Base-by-base conservation (phyloP, 2,888 invertebrate genomes). In the Thyatira batis region DNA sequence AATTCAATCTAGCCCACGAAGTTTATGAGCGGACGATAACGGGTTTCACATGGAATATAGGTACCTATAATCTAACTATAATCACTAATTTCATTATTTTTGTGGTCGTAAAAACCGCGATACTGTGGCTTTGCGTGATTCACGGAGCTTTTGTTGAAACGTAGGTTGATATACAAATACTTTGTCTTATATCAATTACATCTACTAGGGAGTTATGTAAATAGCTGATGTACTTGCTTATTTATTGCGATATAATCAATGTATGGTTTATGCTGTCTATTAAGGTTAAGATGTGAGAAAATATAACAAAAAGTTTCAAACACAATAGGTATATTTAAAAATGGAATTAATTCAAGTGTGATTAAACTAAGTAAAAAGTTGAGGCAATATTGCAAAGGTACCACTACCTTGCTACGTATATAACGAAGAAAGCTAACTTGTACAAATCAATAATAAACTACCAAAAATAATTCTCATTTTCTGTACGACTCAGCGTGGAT, bases 31-130 rank as follows among this genome's bases (percentile, higher is more conserved):
- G 65, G 66, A 71, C 65, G 65, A 66, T 73, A 64, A 69, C 13
- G 8, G n/a, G 13, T 73, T 78, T 72, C 67, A 74, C 67, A 65
- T 61, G 61, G 64, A 61, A 73, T 76, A 78, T 76, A 79, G 3
- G 23, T 4, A 23, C 23, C 3, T 23, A 23, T 23, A 23, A n/a
- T 6, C 23, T 43, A 50, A 55, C 48, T 52, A 23, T 6, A 39
- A 76, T 76, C 73, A 65, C 75, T 87, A 84, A 89, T 86, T 87
- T 87, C 80, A 88, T 88, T 84, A 86, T 81, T 81, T 83, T 82
- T 80, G 82, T 76, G 76, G 73, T 74, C 76, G 73, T 79, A 77
- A 73, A 84, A 10, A 67, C 78, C 70, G 69, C 74, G 76, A 75
- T 69, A 79, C 73, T 63, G 73, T 67, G 60, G 63, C 61, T 60